These are phyloP conservation scores for Prietella phreatophila DNA, from an alignment of 2,113 vertebrate genomes.

Conservation along the genomic window DNA sequence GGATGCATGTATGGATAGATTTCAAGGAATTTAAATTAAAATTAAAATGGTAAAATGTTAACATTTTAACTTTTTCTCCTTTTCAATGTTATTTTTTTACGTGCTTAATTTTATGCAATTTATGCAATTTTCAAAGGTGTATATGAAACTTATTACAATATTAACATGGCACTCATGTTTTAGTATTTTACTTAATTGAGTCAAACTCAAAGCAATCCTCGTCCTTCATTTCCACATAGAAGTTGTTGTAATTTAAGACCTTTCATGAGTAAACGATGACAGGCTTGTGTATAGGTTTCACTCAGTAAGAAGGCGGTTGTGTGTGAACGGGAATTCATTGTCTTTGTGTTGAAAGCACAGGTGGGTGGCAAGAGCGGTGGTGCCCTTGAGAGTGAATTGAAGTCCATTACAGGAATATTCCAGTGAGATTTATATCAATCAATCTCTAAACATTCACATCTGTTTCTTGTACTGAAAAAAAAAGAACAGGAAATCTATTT, in stretches of 20 bases:
- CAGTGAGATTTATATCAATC: no score
- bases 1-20: neutral
- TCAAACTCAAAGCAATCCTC: neutral
- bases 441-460: no score
- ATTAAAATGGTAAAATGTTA: neutral
- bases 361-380: neutral
- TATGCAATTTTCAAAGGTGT: slow-evolving; percentile 38
- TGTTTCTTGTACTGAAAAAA: neutral
- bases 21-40: neutral
- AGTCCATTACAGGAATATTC: neutral
- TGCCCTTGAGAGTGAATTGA: neutral
- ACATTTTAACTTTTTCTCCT: no score
- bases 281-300: neutral
- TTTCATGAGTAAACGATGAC: neutral
- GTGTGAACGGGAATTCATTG: neutral
- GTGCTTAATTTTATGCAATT: no score
- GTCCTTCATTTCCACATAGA: neutral
- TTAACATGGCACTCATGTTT: slow-evolving; percentile 55
- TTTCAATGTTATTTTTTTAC: no score
- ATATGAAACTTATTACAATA: slow-evolving; percentile 38
- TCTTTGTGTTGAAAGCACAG: neutral
- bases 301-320: neutral
- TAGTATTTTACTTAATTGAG: slow-evolving; percentile 47
- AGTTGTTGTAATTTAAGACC: no score
- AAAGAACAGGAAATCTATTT: neutral